Percentiles rank a stretch among this genome's conserved stretches.
These are phyloP conservation scores for Fissipunctia ypsillon DNA, from an alignment of 2,888 invertebrate genomes.

Conservation along the genomic window DNA sequence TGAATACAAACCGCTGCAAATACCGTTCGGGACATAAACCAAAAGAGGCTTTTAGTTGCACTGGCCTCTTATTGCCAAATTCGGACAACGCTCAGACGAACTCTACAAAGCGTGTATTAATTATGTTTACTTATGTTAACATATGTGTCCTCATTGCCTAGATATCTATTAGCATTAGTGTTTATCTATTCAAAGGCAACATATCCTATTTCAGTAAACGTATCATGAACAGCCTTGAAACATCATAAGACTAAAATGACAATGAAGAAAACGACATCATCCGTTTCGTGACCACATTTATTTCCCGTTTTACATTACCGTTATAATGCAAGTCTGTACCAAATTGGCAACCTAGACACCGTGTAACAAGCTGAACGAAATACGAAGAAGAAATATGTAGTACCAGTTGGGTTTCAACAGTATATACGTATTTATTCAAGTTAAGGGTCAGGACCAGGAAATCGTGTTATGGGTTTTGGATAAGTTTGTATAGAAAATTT, in stretches of 20 bases:
- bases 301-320: constrained; percentile 81
- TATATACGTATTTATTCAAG: constrained; percentile 20
- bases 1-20: constrained; percentile 83
- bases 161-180: constrained; percentile 48
- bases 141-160: constrained; percentile 74
- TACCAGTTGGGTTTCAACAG: constrained; percentile 22
- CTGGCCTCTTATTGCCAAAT: constrained; percentile 71
- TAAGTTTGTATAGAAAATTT: too few relatives aligned
- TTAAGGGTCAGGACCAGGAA: too few relatives aligned
- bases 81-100: constrained; percentile 56
- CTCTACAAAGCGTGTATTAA: constrained; percentile 46
- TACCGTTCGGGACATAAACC: constrained; percentile 85
- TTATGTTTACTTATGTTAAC: constrained; percentile 60
- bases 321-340: constrained; percentile 77
- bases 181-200: constrained; percentile 59
- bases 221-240: constrained; percentile 70
- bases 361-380: constrained; percentile 62
- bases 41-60: constrained; percentile 78
- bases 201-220: constrained; percentile 52
- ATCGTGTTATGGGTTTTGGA: too few relatives aligned
- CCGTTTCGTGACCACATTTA: constrained; percentile 79
- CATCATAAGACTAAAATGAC: constrained; percentile 74
- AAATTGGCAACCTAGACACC: constrained; percentile 70
- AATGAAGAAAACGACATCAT: constrained; percentile 79
- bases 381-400: constrained; percentile 40